phyloP scores from a whole-genome alignment of 1,140 invertebrate species.

The Sitophilus oryzae region DNA sequence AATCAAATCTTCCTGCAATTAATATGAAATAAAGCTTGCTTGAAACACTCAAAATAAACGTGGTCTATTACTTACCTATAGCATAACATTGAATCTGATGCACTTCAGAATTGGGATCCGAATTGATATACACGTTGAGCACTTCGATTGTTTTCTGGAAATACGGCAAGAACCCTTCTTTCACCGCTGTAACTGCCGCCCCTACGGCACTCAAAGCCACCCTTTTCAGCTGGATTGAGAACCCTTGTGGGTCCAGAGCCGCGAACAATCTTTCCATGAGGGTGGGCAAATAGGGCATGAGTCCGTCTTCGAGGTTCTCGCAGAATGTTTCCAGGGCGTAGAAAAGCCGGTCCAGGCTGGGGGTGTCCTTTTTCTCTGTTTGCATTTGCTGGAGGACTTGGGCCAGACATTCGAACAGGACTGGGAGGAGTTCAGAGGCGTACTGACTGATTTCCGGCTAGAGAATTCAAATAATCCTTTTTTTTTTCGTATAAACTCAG shows the following conservation, averaged over 20 bases:
- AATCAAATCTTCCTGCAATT: too few relatives aligned
- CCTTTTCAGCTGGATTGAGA: conserved; percentile 55
- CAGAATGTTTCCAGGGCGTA: conserved; percentile 77
- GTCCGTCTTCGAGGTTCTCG: conserved; percentile 66
- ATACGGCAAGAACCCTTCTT: conserved; percentile 66
- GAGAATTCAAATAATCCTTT: too few relatives aligned
- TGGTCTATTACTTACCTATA: conserved; percentile 57
- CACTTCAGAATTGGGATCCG: conserved; percentile 35
- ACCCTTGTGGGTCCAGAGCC: conserved; percentile 51
- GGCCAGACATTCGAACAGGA: conserved; percentile 65
- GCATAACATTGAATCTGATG: conserved; percentile 60
- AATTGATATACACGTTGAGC: conserved; percentile 54
- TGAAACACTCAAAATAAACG: too few relatives aligned
- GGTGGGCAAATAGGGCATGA: conserved; percentile 64
- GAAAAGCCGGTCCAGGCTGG: conserved; percentile 65
- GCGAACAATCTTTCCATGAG: conserved; percentile 66
- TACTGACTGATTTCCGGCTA: conserved; percentile 69
- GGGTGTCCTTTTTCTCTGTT: conserved; percentile 52
- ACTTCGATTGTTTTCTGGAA: conserved; percentile 62
- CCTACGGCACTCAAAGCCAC: conserved; percentile 64
- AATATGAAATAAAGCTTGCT: too few relatives aligned
- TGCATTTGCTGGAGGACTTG: conserved; percentile 53
- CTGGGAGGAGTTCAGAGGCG: conserved; percentile 63
- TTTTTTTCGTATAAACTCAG: too few relatives aligned
- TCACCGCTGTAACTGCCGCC: conserved; percentile 63